Base-by-base conservation (phyloP, 2,113 vertebrate genomes). In the Cololabis saira region DNA sequence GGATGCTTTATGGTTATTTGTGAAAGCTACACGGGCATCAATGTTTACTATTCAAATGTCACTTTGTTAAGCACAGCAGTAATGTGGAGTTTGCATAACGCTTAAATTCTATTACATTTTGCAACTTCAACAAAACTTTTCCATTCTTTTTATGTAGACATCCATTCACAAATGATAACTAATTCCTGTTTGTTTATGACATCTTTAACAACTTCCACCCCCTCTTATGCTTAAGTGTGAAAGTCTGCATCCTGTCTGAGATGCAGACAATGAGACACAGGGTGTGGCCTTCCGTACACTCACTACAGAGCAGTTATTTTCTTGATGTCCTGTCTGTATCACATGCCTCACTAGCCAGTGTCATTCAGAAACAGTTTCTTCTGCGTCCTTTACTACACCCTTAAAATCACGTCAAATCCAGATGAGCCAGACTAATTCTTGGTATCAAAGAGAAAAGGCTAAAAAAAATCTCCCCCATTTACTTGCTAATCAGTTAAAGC, bases 171-270 rank as follows among this genome's bases (percentile, higher is more conserved):
- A 44, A 63, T 3, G 9, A 27, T 27, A 3, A 50, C 18, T 1
- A 7, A 27, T 30, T 60, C 67, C 56, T 16, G 53, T 80, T 77
- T 77, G 62, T 67, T 76, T 61, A 54, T 52, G 64, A 70, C 48
- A 53, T 44, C 57, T 52, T 30, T 27, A 78, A 77, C 72, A 76
- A 81, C 73, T 87, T 80, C 81, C 76, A 73, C 66, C 33, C 44
- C 49, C 54, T 60, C 70, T 76, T 19, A 13, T 52, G 67, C 14
- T 15, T 61, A 79, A 77, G 84, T 89, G 80, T 84, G 85, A 92
- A 88, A 71, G 57, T 79, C 71, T 59, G 45, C 78, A 79, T 90
- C 86, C 88, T 86, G 77, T 44, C 64, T 33, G 33, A 67, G 58
- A 73, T 22, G 14, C 61, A 37, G 49, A 86, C 88, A 85, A 82